Conservation (phyloP, 2,797 vertebrate genomes). For the Mus caroli region DNA sequence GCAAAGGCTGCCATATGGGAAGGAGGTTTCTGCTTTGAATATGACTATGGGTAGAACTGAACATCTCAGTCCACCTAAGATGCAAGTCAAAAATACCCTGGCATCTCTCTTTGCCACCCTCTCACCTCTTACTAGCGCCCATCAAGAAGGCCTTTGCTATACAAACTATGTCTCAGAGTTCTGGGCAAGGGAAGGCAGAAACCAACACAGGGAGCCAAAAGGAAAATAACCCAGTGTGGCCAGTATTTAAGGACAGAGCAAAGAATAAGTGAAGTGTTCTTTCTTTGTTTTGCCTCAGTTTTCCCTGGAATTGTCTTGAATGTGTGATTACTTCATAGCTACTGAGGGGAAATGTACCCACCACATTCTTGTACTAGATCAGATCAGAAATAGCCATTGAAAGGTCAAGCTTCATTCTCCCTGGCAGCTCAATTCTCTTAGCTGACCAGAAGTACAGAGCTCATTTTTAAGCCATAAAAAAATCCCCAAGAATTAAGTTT, state of each 20-base stretch:
- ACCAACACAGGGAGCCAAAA: not conserved
- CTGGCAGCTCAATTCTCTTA: constrained; percentile 10
- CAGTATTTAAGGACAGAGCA: not conserved
- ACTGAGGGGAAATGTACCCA: not conserved
- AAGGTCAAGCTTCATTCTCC: not conserved
- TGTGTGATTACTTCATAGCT: not conserved
- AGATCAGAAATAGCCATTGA: not conserved
- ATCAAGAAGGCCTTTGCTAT: not conserved
- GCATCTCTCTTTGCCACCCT: not conserved
- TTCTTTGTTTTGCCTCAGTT: not conserved
- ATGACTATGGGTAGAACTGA: not conserved
- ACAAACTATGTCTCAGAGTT: not conserved
- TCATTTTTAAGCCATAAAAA: not conserved
- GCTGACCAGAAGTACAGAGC: not conserved
- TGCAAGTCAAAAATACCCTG: not conserved
- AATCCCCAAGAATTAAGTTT: not conserved
- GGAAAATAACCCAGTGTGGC: not conserved
- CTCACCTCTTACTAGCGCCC: not conserved
- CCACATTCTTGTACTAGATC: not conserved
- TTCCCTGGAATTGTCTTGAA: not conserved
- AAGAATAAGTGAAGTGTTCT: not conserved
- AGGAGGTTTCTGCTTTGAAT: not conserved
- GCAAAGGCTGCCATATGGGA: not conserved
- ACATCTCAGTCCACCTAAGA: not conserved
- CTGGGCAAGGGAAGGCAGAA: not conserved